Conservation (phyloP, 2,797 vertebrate genomes). For the Eidolon dupreanum region DNA sequence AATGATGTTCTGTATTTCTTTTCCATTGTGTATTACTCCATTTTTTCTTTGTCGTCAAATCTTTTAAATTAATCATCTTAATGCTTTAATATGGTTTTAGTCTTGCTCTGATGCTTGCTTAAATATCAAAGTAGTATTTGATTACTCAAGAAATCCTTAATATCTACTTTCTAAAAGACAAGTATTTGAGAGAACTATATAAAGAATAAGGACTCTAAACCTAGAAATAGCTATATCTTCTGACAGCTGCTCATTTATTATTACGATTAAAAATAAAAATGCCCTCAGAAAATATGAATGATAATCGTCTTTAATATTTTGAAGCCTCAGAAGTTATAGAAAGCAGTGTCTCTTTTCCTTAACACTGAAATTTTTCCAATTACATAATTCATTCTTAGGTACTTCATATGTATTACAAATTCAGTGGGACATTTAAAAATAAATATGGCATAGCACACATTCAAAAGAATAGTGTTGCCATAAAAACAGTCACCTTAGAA, state of each 20-base stretch:
- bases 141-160: slow-evolving; percentile 59
- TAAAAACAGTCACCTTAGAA: slow-evolving; percentile 25
- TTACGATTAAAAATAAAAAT: slow-evolving; percentile 63
- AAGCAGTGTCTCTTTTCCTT: slow-evolving; percentile 3
- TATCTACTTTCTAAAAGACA: slow-evolving; percentile 36
- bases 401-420: slow-evolving; percentile 34
- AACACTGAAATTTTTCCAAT: slow-evolving; percentile 22
- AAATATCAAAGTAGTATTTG: slow-evolving; percentile 37
- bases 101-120: slow-evolving; percentile 23
- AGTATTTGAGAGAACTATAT: slow-evolving; percentile 51
- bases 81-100: slow-evolving; percentile 9
- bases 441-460: not conserved
- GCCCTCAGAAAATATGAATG: slow-evolving; percentile 1
- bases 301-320: slow-evolving; percentile 38
- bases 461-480: slow-evolving; percentile 35
- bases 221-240: slow-evolving; percentile 17
- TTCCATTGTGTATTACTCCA: not conserved
- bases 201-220: slow-evolving; percentile 41
- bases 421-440: slow-evolving; percentile 38
- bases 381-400: slow-evolving; percentile 26
- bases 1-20: not conserved
- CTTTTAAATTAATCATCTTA: slow-evolving; percentile 38
- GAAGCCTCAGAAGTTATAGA: not conserved
- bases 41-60: slow-evolving; percentile 19
- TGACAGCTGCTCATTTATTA: slow-evolving; percentile 31